Base-by-base conservation (phyloP, 30 jellyfish, hydroid and myxozoan species). In the Rhopilema esculentum region DNA sequence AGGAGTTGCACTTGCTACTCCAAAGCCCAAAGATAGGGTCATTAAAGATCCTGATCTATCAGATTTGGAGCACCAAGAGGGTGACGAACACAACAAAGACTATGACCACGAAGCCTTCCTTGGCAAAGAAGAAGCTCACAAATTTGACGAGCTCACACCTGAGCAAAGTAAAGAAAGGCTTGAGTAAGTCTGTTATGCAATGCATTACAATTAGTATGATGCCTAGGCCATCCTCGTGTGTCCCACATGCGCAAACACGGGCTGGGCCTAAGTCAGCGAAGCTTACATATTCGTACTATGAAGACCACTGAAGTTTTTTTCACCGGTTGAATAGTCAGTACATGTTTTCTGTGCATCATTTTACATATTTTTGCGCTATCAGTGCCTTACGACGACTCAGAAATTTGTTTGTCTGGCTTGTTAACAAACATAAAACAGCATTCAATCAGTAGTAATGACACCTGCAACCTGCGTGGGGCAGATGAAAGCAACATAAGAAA, bases 41-140 rank as follows among this genome's bases (percentile, higher is more conserved):
- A 49, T 69, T 18, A 82, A 86, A 18, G 97, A 85, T 65, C 86
- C 87, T 0, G 96, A 86, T 25, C 84, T 92, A 0, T 92, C 98
- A 8, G 83, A 82, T n/a, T 57, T 88, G 66, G 94, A 64, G 50
- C 98, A 92, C 72, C 89, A 76, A n/a, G 81, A 67, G 27, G 94
- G 67, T 72, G 87, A 28, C 12, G 98, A 85, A 15, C 98, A 93
- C 81, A 93, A 93, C 86, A 84, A 87, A 25, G 98, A 93, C 50
- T 93, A 93, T 50, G 98, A 93, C 88, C 98, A 93, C 86, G 98
- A 93, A 70, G 98, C 98, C 4, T 93, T 93, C 72, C 91, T 93
- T n/a, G 98, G 98, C 21, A 82, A 88, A 83, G 97, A 93, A 51
- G 98, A 90, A 63, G 98, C 98, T 16, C 72, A 95, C 28, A 80